phyloP scores from a whole-genome alignment of 2,797 vertebrate species.

The Rhincodon typus region DNA sequence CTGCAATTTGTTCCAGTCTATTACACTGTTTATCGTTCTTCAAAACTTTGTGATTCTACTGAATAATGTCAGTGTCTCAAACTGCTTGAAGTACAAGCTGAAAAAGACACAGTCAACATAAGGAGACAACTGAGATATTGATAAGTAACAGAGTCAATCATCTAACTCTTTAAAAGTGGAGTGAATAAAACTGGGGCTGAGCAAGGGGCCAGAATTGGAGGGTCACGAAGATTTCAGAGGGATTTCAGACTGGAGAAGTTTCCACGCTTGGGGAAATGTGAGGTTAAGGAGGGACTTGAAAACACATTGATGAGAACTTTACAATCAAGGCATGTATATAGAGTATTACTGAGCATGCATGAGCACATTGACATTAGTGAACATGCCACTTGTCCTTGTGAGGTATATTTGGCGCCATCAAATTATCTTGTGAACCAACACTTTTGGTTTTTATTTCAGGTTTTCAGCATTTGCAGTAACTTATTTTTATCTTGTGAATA shows the following conservation, averaged over 20 bases:
- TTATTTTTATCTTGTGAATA: background rate
- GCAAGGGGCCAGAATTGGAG: background rate
- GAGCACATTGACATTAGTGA: background rate
- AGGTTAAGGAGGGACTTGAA: background rate
- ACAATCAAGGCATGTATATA: background rate
- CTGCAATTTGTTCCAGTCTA: background rate
- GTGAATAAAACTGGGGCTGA: background rate
- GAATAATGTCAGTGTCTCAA: background rate
- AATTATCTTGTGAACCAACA: too few relatives aligned
- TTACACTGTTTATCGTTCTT: background rate
- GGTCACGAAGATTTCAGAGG: background rate
- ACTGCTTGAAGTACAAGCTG: background rate
- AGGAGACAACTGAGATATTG: background rate
- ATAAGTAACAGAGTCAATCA: background rate
- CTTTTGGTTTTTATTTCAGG: too few relatives aligned
- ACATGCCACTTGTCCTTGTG: background rate
- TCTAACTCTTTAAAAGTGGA: background rate
- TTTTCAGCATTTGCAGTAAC: too few relatives aligned
- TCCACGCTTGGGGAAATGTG: background rate
- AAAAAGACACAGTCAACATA: background rate
- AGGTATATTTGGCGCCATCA: background rate
- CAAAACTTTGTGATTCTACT: too few relatives aligned
- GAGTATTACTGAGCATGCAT: background rate
- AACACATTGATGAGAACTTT: background rate
- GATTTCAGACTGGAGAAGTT: background rate